These are phyloP conservation scores for Eupithecia centaureata DNA, from an alignment of 2,888 invertebrate genomes.

Conservation along the genomic window DNA sequence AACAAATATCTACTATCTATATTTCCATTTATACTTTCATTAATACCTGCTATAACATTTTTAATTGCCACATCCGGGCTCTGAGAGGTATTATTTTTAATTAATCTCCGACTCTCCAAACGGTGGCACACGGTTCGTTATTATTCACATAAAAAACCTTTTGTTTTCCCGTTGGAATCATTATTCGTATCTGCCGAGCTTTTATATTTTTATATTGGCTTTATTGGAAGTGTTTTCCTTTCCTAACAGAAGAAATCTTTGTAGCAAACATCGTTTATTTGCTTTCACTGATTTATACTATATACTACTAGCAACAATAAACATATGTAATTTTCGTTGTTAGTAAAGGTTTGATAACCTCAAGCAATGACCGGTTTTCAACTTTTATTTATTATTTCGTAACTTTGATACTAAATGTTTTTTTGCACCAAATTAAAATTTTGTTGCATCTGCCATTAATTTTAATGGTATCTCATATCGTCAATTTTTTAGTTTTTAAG, in stretches of 20 bases:
- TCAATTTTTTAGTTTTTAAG: neutral
- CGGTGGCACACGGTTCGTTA: conserved; percentile 47
- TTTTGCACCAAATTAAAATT: too few species aligned
- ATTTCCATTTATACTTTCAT: conserved; percentile 48
- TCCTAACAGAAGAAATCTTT: neutral
- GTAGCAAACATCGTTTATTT: neutral
- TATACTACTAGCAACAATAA: too few species aligned
- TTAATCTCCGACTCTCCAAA: conserved; percentile 60
- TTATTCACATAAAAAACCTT: conserved; percentile 30
- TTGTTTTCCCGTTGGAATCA: conserved; percentile 20
- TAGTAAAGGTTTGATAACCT: too few species aligned
- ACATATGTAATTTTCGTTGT: too few species aligned
- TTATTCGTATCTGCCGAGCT: conserved; percentile 13
- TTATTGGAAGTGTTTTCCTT: conserved; percentile 9
- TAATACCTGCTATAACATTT: conserved; percentile 57
- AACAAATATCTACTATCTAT: neutral
- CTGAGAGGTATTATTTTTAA: conserved; percentile 68
- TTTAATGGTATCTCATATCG: neutral
- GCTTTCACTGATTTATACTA: neutral
- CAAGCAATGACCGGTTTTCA: neutral
- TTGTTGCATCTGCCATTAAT: neutral
- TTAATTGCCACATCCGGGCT: conserved; percentile 60
- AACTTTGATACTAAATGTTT: neutral
- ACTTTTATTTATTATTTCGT: neutral
- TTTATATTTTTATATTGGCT: conserved; percentile 18